These are phyloP conservation scores for Phyllostomus hastatus DNA, from an alignment of 2,113 vertebrate species.

Conservation along the genomic window DNA sequence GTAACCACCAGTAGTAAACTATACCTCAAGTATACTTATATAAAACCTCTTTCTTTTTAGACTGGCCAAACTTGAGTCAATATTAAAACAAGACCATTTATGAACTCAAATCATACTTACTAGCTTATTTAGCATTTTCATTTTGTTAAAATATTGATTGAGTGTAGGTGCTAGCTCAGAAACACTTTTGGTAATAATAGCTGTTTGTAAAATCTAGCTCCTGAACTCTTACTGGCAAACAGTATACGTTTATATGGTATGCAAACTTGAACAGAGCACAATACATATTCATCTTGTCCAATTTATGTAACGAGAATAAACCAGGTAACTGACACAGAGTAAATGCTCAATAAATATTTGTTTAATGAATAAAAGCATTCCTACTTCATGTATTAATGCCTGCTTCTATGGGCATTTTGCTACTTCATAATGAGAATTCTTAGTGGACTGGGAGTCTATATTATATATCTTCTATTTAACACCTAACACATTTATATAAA, in stretches of 20 bases:
- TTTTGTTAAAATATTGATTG: conserved; percentile 19
- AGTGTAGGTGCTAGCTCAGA: neutral
- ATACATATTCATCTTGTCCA: neutral
- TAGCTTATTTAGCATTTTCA: neutral
- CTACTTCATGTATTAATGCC: neutral
- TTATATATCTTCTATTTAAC: neutral
- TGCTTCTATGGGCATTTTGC: neutral
- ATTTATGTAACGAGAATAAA: neutral
- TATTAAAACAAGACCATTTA: neutral
- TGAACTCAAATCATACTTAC: neutral
- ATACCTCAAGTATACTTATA: neutral
- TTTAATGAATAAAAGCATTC: conserved; percentile 4
- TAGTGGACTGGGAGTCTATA: neutral
- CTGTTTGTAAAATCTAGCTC: conserved; percentile 29
- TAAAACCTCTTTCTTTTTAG: neutral
- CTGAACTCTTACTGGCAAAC: neutral
- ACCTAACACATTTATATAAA: neutral
- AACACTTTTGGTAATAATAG: neutral
- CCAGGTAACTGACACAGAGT: neutral
- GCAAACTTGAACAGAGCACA: neutral
- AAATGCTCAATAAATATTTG: neutral
- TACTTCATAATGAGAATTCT: neutral
- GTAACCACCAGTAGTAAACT: neutral
- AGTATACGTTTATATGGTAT: neutral
- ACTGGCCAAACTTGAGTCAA: neutral